Evolutionary conservation across 2,113 vertebrate genomes (phyloP).

Genomic region (Hypomesus transpacificus): DNA sequence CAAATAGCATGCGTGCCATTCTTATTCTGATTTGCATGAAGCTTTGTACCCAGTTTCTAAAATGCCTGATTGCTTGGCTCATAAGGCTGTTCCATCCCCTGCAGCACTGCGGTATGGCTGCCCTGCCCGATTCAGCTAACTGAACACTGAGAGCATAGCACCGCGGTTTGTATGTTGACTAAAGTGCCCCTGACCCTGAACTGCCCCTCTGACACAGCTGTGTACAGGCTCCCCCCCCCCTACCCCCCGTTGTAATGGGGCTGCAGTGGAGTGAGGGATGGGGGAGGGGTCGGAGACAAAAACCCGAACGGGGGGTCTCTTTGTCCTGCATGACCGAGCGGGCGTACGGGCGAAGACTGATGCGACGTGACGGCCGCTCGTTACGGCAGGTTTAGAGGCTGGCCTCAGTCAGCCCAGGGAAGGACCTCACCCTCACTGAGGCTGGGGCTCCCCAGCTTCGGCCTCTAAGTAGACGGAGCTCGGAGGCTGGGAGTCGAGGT

Average conservation of each 20-base stretch:
- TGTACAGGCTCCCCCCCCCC: constrained; percentile 1
- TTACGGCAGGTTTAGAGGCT: constrained; percentile 28
- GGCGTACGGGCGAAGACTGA: constrained; percentile 3
- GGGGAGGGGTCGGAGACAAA: background rate
- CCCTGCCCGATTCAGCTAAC: too few species aligned
- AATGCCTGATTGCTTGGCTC: too few species aligned
- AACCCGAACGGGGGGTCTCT: background rate
- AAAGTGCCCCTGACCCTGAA: background rate
- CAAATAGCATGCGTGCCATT: too few species aligned
- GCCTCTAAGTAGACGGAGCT: background rate
- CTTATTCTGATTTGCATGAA: too few species aligned
- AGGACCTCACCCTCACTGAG: background rate
- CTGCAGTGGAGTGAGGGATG: background rate
- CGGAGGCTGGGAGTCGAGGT: too few species aligned
- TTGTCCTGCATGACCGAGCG: constrained; percentile 13
- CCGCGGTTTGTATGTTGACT: background rate
- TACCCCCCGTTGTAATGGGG: background rate
- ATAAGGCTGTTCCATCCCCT: too few species aligned
- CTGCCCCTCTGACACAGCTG: background rate
- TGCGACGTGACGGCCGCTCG: constrained; percentile 20
- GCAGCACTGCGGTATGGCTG: too few species aligned
- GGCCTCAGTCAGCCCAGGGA: background rate
- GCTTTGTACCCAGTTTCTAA: too few species aligned
- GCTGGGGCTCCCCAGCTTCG: background rate
- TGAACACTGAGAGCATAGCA: background rate